These are phyloP conservation scores for crab-eating macaque (Macaca fascicularis) DNA, from an alignment of 2,113 vertebrate genomes.

Conservation along the genomic window T2T-MFA8v1.1 NC_088379.1:24005501-24006000, in stretches of 20 bases:
- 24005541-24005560: not conserved
- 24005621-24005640: not conserved
- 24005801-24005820: not conserved
- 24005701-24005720: not conserved
- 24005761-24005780: not conserved
- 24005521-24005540: not conserved
- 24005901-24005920: not conserved
- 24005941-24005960: not conserved
- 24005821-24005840: not conserved
- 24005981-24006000: not conserved
- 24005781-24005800: not conserved
- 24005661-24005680: constrained; percentile 18
- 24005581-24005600: not conserved
- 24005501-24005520: too few species aligned
- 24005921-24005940: not conserved
- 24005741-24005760: not conserved
- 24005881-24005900: not conserved
- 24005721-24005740: not conserved
- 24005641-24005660: not conserved
- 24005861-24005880: not conserved
- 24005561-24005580: not conserved
- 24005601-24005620: not conserved
- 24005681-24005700: not conserved
- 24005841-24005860: not conserved
- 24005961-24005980: not conserved